phyloP scores from a whole-genome alignment of 2,888 invertebrate species.

The Drymonia ruficornis region DNA sequence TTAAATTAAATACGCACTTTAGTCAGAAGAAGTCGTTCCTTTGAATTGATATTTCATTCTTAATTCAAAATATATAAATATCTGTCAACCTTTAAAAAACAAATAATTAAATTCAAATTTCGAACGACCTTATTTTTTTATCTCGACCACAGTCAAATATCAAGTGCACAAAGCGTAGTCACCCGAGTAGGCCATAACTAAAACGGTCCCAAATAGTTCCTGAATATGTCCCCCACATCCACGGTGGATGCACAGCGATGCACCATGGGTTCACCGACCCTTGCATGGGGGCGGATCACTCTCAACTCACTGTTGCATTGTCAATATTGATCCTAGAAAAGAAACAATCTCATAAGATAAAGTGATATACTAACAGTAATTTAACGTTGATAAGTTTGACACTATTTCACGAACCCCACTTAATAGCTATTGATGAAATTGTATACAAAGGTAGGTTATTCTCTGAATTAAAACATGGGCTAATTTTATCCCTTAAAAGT shows the following conservation, averaged over 20 bases:
- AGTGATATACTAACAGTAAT: too few relatives aligned
- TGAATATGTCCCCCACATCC: slow-evolving; percentile 44
- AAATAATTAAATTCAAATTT: not conserved
- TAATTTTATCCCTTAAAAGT: too few relatives aligned
- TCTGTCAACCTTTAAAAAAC: not conserved
- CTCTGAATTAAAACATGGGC: too few relatives aligned
- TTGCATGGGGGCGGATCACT: slow-evolving; percentile 37
- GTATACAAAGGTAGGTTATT: too few relatives aligned
- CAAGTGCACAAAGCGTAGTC: slow-evolving; percentile 19
- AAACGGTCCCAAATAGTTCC: slow-evolving; percentile 46
- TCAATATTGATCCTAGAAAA: slow-evolving; percentile 48
- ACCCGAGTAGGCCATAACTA: slow-evolving; percentile 33
- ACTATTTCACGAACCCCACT: too few relatives aligned
- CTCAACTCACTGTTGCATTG: slow-evolving; percentile 42
- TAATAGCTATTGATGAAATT: too few relatives aligned
- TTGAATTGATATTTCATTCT: not conserved
- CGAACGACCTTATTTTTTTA: not conserved
- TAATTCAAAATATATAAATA: not conserved
- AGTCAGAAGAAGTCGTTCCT: not conserved
- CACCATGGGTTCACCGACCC: slow-evolving; percentile 54
- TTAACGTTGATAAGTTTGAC: too few relatives aligned
- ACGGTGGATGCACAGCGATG: slow-evolving; percentile 45
- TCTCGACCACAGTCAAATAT: not conserved
- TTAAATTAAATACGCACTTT: slow-evolving; percentile 22
- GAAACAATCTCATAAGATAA: not conserved